Evolutionary conservation across 1,140 invertebrate species (phyloP).

Genomic region (Drosophila gunungcola): DNA sequence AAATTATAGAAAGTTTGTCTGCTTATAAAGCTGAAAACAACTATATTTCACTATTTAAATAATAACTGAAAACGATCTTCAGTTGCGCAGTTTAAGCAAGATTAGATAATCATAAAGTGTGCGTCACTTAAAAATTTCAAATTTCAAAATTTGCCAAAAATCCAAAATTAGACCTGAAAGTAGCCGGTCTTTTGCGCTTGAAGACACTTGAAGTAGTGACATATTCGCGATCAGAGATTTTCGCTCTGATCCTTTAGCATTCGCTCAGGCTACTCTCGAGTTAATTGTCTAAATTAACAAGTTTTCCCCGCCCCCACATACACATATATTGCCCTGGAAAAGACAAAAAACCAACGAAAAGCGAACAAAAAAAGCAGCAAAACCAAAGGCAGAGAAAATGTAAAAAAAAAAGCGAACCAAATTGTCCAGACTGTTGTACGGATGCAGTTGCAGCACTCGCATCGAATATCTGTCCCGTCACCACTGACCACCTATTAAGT

Average conservation of each 20-base stretch:
- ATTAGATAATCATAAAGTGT: too few relatives aligned
- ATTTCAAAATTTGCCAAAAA: too few relatives aligned
- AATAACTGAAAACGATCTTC: too few relatives aligned
- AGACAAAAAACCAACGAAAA: constrained; percentile 13
- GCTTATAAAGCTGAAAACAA: too few relatives aligned
- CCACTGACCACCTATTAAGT: too few relatives aligned
- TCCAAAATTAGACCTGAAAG: too few relatives aligned
- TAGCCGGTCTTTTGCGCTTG: neutral
- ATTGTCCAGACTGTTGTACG: constrained; percentile 62
- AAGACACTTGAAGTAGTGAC: neutral
- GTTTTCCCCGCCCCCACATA: constrained; percentile 22
- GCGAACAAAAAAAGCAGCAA: constrained; percentile 11
- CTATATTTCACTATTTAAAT: too few relatives aligned
- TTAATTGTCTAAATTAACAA: constrained; percentile 51
- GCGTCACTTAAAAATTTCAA: too few relatives aligned
- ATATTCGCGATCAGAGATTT: neutral
- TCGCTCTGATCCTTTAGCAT: neutral
- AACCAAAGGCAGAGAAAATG: constrained; percentile 55
- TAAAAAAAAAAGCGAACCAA: constrained; percentile 61
- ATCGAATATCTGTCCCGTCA: constrained; percentile 30
- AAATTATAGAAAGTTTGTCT: too few relatives aligned
- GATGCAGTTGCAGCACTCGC: constrained; percentile 67
- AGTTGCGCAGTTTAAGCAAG: too few relatives aligned
- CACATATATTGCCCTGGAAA: constrained; percentile 21
- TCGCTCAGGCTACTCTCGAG: constrained; percentile 43